Conservation (phyloP, 2,888 invertebrate genomes). For the Cephus runcator region DNA sequence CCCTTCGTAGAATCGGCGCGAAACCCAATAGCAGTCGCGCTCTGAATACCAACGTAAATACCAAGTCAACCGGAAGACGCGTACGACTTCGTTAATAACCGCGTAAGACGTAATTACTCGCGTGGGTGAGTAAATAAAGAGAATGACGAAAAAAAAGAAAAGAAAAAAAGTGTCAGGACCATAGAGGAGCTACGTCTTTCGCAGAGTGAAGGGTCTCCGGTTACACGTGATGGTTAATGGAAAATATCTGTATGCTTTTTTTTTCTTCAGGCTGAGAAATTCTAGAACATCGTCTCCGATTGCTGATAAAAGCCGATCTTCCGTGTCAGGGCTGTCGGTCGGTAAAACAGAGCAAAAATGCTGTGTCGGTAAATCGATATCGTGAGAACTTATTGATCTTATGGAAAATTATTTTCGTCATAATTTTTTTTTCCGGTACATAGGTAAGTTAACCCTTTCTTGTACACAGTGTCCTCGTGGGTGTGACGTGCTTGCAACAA, state of each 20-base stretch:
- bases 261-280: neutral
- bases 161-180: neutral
- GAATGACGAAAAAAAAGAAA: neutral
- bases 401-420: neutral
- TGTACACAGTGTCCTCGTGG: neutral
- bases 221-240: neutral
- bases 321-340: neutral
- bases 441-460: neutral
- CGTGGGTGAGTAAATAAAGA: constrained; percentile 5
- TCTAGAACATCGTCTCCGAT: neutral
- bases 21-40: neutral
- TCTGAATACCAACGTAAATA: constrained; percentile 2
- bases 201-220: neutral
- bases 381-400: neutral
- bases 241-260: neutral
- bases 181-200: neutral
- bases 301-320: neutral
- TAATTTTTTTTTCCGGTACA: neutral
- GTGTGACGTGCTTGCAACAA: constrained; percentile 29
- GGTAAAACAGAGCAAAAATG: neutral
- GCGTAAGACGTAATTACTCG: neutral
- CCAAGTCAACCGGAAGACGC: neutral
- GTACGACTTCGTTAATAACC: constrained; percentile 1
- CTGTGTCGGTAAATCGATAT: neutral
- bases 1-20: neutral